Evolutionary conservation across 2,888 invertebrate species (phyloP).

Genomic region (Leptopilina myrica): DNA sequence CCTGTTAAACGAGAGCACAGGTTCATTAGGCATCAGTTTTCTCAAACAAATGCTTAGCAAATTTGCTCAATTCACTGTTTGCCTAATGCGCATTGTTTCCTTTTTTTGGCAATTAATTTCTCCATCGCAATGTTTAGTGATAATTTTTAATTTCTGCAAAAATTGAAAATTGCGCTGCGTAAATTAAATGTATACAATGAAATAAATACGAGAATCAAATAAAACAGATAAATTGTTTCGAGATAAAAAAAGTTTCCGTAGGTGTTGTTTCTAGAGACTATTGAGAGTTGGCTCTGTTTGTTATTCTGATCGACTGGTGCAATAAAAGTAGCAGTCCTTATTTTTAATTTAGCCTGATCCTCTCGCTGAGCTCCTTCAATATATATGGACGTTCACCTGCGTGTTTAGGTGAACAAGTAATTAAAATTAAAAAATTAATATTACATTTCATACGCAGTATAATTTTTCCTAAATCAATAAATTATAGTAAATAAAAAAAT

Average conservation of each 20-base stretch:
- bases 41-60: background rate
- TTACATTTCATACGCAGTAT: too few species aligned
- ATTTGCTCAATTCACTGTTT: background rate
- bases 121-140: too few species aligned
- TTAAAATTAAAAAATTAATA: background rate
- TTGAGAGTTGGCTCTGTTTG: slow-evolving; percentile 27
- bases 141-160: too few species aligned
- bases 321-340: slow-evolving; percentile 46
- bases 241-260: too few species aligned
- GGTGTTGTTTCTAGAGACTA: too few species aligned
- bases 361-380: slow-evolving; percentile 38
- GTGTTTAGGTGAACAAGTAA: slow-evolving; percentile 43
- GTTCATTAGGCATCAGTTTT: slow-evolving; percentile 11
- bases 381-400: slow-evolving; percentile 9
- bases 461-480: too few species aligned
- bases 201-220: background rate
- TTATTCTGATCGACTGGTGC: slow-evolving; percentile 46
- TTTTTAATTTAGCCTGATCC: slow-evolving; percentile 51
- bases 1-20: background rate
- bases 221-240: background rate
- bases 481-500: too few species aligned
- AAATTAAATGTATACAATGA: too few species aligned
- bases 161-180: too few species aligned
- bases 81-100: background rate
- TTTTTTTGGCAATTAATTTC: background rate